Percentiles rank a stretch among this genome's conserved stretches.
phyloP scores from a whole-genome alignment of 2,113 vertebrate species.

The Thinocorus orbignyianus region DNA sequence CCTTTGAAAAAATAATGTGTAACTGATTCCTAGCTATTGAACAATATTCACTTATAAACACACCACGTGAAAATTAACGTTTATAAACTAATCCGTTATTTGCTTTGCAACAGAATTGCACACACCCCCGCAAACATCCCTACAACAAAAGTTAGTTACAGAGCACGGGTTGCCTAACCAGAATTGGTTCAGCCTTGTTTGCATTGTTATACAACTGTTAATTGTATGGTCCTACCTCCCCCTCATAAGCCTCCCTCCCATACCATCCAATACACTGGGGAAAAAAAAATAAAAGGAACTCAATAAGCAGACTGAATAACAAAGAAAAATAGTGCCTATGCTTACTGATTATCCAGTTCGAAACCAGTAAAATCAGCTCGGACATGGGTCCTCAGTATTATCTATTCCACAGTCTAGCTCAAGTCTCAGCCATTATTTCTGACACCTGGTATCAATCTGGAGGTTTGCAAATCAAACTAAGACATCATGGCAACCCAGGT shows the following conservation, averaged over 20 bases:
- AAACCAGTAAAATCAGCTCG: not conserved
- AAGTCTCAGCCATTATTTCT: not conserved
- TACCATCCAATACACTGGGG: not conserved
- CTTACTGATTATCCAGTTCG: not conserved
- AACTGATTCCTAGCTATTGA: not conserved
- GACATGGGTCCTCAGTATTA: rapidly evolving
- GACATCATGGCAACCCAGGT: not conserved
- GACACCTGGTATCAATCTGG: not conserved
- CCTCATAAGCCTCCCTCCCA: not conserved
- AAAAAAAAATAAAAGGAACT: not conserved
- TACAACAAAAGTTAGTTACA: not conserved
- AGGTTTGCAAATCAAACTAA: not conserved
- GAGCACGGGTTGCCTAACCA: not conserved
- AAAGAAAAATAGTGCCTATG: not conserved
- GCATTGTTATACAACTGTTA: rapidly evolving
- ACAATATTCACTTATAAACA: not conserved
- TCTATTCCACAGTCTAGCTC: not conserved
- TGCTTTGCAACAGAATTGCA: not conserved
- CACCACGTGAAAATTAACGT: not conserved
- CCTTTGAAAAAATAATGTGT: not conserved
- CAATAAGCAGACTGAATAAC: not conserved
- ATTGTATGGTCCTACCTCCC: not conserved
- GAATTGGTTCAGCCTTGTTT: not conserved
- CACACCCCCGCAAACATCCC: not conserved
- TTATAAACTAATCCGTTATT: not conserved